Conservation (phyloP, 2,797 vertebrate species). For the Ptychadena robeensis region DNA sequence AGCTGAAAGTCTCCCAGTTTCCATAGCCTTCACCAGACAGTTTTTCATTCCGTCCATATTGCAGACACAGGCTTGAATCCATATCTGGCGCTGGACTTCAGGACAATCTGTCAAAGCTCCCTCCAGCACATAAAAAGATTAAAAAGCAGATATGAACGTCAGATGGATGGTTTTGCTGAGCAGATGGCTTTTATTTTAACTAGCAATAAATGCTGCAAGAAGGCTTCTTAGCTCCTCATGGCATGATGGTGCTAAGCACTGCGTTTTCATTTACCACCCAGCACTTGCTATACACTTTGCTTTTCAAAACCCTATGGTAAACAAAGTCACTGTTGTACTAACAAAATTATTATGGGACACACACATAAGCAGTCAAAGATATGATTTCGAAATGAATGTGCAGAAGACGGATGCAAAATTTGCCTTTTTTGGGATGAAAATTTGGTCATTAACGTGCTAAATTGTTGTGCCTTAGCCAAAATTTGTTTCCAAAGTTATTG, state of each 20-base stretch:
- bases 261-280: background rate
- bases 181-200: slow-evolving; percentile 23
- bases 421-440: background rate
- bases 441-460: background rate
- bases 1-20: too few relatives aligned
- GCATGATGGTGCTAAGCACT: background rate
- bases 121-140: slow-evolving; percentile 26
- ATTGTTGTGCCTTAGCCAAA: background rate
- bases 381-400: background rate
- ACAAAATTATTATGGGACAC: background rate
- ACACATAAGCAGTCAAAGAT: background rate
- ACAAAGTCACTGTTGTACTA: background rate
- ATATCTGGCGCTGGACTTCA: too few relatives aligned
- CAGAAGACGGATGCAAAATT: background rate
- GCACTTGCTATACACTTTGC: too few relatives aligned
- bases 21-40: background rate
- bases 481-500: background rate
- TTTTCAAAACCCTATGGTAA: background rate
- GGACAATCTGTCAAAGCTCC: slow-evolving; percentile 12
- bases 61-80: slow-evolving; percentile 6
- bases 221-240: background rate
- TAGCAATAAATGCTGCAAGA: background rate
- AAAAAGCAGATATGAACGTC: slow-evolving; percentile 47
- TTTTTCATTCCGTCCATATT: background rate
- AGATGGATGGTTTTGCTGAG: slow-evolving; percentile 25